These are phyloP conservation scores for Orbicella faveolata DNA, from an alignment of 64 coral and sea anemone genomes.

Conservation along the genomic window DNA sequence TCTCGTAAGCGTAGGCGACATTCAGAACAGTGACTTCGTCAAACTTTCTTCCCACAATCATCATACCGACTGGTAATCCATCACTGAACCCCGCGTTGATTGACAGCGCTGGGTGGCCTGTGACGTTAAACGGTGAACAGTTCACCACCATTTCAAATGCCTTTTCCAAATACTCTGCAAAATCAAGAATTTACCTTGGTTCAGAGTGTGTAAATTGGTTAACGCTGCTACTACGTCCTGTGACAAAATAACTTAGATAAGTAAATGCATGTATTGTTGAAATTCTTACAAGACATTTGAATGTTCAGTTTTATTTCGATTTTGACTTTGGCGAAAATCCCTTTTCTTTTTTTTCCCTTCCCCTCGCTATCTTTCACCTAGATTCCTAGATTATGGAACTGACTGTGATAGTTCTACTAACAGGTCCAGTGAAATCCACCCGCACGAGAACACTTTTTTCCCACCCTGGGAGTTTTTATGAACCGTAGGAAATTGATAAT, in stretches of 20 bases:
- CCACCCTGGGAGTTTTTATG: too few relatives aligned
- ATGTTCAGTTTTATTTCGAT: too few relatives aligned
- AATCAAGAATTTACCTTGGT: not conserved
- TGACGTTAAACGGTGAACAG: conserved; percentile 47
- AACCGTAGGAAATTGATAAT: too few relatives aligned
- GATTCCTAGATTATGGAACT: not conserved
- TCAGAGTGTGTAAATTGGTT: not conserved
- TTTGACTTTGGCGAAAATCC: too few relatives aligned
- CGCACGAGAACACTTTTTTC: too few relatives aligned
- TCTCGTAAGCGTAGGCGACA: conserved; percentile 75
- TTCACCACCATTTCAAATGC: conserved; percentile 1
- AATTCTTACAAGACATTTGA: too few relatives aligned
- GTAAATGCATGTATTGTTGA: not conserved
- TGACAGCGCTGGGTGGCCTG: conserved; percentile 56
- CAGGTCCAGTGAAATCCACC: too few relatives aligned
- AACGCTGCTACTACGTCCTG: not conserved
- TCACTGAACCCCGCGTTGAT: conserved; percentile 63
- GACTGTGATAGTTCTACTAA: too few relatives aligned
- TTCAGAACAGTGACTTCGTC: conserved; percentile 73
- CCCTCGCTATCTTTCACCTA: too few relatives aligned
- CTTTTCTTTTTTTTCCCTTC: too few relatives aligned
- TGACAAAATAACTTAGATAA: too few relatives aligned
- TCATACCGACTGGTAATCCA: conserved; percentile 59
- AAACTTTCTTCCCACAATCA: conserved; percentile 50
- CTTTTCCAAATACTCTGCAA: conserved; percentile 34